Base-by-base conservation (phyloP, 1,140 invertebrate species). In the Hyles vespertilio region DNA sequence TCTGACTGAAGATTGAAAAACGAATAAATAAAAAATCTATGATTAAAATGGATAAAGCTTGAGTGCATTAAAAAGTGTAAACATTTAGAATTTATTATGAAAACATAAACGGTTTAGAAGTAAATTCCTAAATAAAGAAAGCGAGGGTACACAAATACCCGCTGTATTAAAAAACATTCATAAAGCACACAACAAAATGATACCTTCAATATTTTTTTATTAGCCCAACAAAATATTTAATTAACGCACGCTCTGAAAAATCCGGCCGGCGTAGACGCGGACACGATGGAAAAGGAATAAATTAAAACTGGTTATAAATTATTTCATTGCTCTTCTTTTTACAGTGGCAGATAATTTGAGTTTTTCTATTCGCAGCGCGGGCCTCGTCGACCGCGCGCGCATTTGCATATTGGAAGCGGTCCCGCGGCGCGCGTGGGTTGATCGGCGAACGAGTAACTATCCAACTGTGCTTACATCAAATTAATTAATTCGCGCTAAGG, bases 391-490 rank as follows among this genome's bases (percentile, higher is more conserved):
- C 62, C 61, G 46, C 47, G 40, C 48, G 49, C 51, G 43, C 40
- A 62, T 67, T 63, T 63, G 58, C 60, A 67, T 67, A 60, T 63
- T 63, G 32, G 44, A 56, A 57, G 45, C 47, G 8, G 32, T 9
- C 22, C 34, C 40, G 32, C 43, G 36, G 61, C 58, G 49, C 33
- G 44, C n/a, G 50, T 55, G 64, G 62, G 61, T 61, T 62, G 65
- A 55, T 67, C 58, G 55, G 53, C 54, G 65, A 63, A 56, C 22
- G 22, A 22, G 22, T 22, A 22, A 22, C 61, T 61, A 68, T 61
- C 63, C 61, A 72, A 77, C 68, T 77, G 74, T 72, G 61, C 61
- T 71, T 69, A 73, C 68, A 69, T 74, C 70, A 68, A 66, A 70
- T 71, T 73, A 74, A 77, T 74, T 77, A 77, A 77, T 74, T 68